Percentiles rank a stretch among this genome's conserved stretches.
Conservation (phyloP, 1,140 invertebrate species). For the Choristoneura fumiferana region DNA sequence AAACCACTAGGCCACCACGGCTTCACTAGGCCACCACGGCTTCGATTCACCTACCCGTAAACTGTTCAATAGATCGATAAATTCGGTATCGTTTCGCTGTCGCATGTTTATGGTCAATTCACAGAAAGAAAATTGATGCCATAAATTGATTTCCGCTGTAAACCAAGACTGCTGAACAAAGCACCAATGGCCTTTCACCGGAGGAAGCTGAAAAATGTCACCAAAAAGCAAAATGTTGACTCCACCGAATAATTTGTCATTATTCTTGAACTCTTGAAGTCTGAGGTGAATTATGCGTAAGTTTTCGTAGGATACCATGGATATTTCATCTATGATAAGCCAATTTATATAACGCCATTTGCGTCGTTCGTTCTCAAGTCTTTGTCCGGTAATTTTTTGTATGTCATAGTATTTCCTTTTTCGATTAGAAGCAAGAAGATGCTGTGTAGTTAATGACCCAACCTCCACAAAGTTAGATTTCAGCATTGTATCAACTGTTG, state of each 20-base stretch:
- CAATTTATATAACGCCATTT: conserved; percentile 28
- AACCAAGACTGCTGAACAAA: conserved; percentile 29
- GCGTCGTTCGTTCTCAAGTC: conserved; percentile 30
- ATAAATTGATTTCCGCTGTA: conserved; percentile 22
- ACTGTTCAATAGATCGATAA: conserved; percentile 33
- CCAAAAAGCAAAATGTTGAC: conserved; percentile 33
- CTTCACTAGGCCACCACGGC: too few species aligned
- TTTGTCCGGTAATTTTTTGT: conserved; percentile 27
- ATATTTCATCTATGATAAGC: conserved; percentile 40
- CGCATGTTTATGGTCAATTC: conserved; percentile 27
- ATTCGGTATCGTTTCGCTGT: conserved; percentile 29
- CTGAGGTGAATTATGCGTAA: conserved; percentile 26
- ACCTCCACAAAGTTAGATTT: conserved; percentile 34
- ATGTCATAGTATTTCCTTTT: conserved; percentile 29
- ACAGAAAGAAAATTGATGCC: conserved; percentile 26
- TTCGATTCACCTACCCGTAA: conserved; percentile 29
- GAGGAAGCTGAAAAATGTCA: conserved; percentile 37
- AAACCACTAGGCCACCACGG: too few species aligned
- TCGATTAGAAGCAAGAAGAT: conserved; percentile 33
- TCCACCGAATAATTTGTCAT: conserved; percentile 30
- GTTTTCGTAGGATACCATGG: conserved; percentile 37
- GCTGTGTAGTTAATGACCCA: conserved; percentile 30
- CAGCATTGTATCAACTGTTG: conserved; percentile 31
- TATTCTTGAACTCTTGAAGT: conserved; percentile 34
- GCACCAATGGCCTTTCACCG: conserved; percentile 34